Conservation (phyloP, 2,113 vertebrate species). For the Ailuropoda melanoleuca region DNA sequence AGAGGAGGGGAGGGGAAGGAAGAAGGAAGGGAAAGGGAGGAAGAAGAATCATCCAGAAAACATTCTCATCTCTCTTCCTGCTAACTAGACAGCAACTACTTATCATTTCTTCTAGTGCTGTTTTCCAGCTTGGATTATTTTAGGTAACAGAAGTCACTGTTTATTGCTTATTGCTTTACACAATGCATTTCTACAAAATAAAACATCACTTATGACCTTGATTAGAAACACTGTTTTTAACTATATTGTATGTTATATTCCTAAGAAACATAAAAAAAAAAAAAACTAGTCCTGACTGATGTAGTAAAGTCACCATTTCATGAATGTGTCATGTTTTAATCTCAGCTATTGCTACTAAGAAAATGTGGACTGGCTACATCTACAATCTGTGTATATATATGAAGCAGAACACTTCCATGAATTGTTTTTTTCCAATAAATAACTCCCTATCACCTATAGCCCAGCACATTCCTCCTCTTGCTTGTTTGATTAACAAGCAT, state of each 20-base stretch:
- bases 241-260: neutral
- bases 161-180: constrained; percentile 25
- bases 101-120: neutral
- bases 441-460: constrained; percentile 5
- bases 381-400: neutral
- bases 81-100: constrained; percentile 20
- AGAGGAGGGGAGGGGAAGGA: neutral
- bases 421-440: constrained; percentile 50
- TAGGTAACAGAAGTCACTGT: neutral
- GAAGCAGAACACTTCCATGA: constrained; percentile 32
- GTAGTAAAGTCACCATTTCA: neutral
- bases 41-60: neutral
- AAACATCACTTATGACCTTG: constrained; percentile 39
- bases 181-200: constrained; percentile 10
- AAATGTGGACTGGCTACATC: neutral
- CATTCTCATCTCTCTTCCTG: neutral
- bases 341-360: constrained; percentile 22
- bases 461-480: neutral
- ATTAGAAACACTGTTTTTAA: neutral
- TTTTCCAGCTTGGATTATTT: constrained; percentile 22
- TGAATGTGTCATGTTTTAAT: constrained; percentile 27
- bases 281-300: neutral
- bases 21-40: accelerated
- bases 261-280: neutral
- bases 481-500: constrained; percentile 55